Conservation (phyloP, 2,797 vertebrate genomes). For the Muraenolepis orangiensis region DNA sequence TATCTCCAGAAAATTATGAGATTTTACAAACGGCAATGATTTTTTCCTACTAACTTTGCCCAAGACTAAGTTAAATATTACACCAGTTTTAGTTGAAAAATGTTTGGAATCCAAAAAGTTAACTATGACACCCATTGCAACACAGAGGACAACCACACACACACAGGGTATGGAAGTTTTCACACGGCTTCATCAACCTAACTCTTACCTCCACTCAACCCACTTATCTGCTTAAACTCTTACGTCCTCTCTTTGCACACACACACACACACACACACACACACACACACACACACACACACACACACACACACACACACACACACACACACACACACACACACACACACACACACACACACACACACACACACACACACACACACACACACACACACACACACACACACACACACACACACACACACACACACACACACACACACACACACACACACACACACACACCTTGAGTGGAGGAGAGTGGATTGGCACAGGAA, state of each 20-base stretch:
- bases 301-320: slow-evolving; percentile 49
- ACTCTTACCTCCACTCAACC: not conserved
- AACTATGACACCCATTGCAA: not conserved
- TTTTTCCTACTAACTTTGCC: not conserved
- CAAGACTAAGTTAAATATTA: not conserved
- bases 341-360: slow-evolving; percentile 1
- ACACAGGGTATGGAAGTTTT: not conserved
- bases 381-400: slow-evolving; percentile 54
- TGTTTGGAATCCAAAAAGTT: not conserved
- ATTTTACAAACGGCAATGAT: no score
- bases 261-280: slow-evolving; percentile 1
- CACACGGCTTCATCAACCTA: not conserved
- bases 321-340: not conserved
- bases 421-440: not conserved
- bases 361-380: slow-evolving; percentile 50
- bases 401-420: slow-evolving; percentile 29
- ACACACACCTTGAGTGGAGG: slow-evolving; percentile 60
- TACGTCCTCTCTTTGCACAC: not conserved
- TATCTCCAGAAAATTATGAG: not conserved
- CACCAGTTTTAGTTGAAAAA: not conserved
- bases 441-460: slow-evolving; percentile 31
- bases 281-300: slow-evolving; percentile 50
- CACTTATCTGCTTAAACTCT: slow-evolving; percentile 3
- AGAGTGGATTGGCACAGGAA: slow-evolving; percentile 63
- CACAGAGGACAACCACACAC: not conserved